Evolutionary conservation across 2,797 vertebrate genomes (phyloP).

Genomic region (Limosa lapponica): DNA sequence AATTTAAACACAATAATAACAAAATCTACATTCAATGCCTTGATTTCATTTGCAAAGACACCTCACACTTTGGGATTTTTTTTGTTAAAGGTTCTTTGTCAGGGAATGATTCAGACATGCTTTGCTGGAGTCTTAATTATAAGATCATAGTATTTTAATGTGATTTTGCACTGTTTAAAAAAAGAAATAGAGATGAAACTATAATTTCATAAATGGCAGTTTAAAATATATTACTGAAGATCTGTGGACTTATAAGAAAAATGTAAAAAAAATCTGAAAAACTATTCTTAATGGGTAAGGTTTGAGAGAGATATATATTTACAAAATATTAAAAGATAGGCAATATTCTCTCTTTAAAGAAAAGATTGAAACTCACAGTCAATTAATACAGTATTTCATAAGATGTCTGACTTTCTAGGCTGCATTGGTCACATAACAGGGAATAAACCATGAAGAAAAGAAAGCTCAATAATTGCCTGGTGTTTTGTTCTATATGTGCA

Average conservation of each 20-base stretch:
- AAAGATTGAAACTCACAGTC: not conserved
- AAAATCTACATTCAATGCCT: not conserved
- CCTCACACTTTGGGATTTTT: not conserved
- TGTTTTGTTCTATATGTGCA: not conserved
- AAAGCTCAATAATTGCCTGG: not conserved
- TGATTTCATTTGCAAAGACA: conserved; percentile 57
- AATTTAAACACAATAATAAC: conserved; percentile 38
- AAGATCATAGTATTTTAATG: conserved; percentile 43
- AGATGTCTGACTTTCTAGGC: not conserved
- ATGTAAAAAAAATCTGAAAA: not conserved
- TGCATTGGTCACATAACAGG: not conserved
- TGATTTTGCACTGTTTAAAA: conserved; percentile 53
- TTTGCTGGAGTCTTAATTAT: conserved; percentile 59
- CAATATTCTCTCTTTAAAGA: conserved; percentile 21
- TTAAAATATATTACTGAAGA: conserved; percentile 52
- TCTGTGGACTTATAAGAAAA: not conserved
- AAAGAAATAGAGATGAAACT: conserved; percentile 45
- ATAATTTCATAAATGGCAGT: conserved; percentile 39
- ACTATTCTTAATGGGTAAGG: not conserved
- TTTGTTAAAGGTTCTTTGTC: conserved; percentile 6
- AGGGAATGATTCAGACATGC: conserved; percentile 45
- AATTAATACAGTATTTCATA: not conserved
- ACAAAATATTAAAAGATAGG: not conserved
- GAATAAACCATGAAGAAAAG: not conserved
- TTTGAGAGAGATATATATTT: not conserved